Evolutionary conservation across 2,888 invertebrate species (phyloP).

Genomic region (Lasiommata megera): DNA sequence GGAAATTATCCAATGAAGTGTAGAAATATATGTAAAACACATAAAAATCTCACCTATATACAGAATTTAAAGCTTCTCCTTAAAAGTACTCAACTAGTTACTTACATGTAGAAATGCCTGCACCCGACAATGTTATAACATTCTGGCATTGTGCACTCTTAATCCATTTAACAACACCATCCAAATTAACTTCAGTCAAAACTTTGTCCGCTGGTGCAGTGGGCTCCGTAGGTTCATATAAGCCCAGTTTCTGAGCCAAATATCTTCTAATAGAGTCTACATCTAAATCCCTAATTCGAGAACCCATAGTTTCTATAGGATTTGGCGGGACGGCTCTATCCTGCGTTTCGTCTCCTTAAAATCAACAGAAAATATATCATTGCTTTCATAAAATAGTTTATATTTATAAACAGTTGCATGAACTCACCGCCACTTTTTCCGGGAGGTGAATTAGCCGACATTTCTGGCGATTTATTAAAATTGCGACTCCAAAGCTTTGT

Average conservation of each 20-base stretch:
- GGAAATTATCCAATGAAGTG: too few relatives aligned
- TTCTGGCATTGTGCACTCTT: conserved; percentile 89
- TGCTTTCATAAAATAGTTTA: not conserved
- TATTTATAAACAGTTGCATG: conserved; percentile 6
- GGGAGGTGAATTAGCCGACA: conserved; percentile 74
- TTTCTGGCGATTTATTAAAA: conserved; percentile 51
- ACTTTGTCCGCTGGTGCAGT: conserved; percentile 66
- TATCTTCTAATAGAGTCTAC: conserved; percentile 85
- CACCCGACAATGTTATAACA: conserved; percentile 96
- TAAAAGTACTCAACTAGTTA: too few relatives aligned
- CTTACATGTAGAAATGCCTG: conserved; percentile 97
- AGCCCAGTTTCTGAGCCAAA: conserved; percentile 83
- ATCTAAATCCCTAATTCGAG: conserved; percentile 69
- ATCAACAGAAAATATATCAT: conserved; percentile 27
- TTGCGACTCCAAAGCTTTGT: conserved; percentile 67
- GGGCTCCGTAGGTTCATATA: conserved; percentile 71
- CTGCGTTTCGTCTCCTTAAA: conserved; percentile 56
- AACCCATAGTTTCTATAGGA: conserved; percentile 56
- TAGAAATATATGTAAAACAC: too few relatives aligned
- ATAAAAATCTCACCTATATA: too few relatives aligned
- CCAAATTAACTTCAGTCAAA: conserved; percentile 86
- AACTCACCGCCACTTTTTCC: conserved; percentile 67
- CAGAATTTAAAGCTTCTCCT: too few relatives aligned
- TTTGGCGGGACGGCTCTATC: conserved; percentile 62
- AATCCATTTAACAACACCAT: conserved; percentile 90